phyloP scores from a whole-genome alignment of 2,797 vertebrate genomes.

The Oreonectes daqikongensis region DNA sequence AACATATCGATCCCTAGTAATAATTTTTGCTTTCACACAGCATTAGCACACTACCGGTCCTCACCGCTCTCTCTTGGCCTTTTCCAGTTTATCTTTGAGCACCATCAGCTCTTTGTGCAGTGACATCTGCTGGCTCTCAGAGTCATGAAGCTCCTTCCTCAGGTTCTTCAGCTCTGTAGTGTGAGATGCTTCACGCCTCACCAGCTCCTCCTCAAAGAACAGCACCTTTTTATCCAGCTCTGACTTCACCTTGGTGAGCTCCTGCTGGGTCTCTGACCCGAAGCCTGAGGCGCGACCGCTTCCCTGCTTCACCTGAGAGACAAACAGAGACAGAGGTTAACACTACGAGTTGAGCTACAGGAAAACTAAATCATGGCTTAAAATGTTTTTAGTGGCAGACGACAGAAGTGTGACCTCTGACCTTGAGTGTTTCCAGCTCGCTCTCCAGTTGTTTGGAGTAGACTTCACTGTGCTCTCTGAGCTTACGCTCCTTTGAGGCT shows the following conservation, averaged over 20 bases:
- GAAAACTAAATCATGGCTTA: not conserved
- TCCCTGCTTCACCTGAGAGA: constrained; percentile 84
- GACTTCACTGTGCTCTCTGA: constrained; percentile 89
- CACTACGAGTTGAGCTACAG: not conserved
- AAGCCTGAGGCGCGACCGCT: constrained; percentile 74
- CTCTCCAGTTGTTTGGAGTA: constrained; percentile 91
- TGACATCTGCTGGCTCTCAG: constrained; percentile 85
- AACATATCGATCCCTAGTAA: not conserved
- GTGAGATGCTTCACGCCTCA: constrained; percentile 86
- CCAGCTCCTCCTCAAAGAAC: constrained; percentile 92
- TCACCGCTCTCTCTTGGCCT: constrained; percentile 87
- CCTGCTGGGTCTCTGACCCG: constrained; percentile 85
- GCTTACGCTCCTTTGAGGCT: constrained; percentile 91
- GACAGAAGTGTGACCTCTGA: constrained; percentile 65
- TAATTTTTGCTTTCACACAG: not conserved
- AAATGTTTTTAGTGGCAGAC: not conserved
- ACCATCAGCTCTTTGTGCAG: constrained; percentile 88
- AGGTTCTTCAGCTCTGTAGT: constrained; percentile 88
- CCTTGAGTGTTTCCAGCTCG: constrained; percentile 91
- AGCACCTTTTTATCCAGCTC: constrained; percentile 94
- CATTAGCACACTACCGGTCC: not conserved
- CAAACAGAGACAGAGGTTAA: not conserved
- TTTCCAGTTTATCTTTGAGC: constrained; percentile 90
- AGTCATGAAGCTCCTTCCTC: constrained; percentile 89
- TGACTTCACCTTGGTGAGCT: constrained; percentile 86